Evolutionary conservation across 2,797 vertebrate genomes (phyloP).

Genomic region (Microctenopoma stevenorrisi): DNA sequence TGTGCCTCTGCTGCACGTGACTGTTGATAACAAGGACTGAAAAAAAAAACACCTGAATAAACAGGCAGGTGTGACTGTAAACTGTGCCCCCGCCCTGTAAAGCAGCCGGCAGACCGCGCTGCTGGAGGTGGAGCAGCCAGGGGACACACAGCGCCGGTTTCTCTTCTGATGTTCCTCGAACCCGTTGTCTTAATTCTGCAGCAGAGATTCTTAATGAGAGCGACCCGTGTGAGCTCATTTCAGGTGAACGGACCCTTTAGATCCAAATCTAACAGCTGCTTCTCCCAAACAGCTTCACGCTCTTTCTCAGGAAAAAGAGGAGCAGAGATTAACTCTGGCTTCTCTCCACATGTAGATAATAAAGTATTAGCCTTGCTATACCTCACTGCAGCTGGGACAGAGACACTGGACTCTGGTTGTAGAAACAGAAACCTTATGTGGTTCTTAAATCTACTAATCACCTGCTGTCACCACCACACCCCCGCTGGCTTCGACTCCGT

Average conservation of each 20-base stretch:
- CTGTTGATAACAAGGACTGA: slow-evolving; percentile 44
- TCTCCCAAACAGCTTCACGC: background rate
- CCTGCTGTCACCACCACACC: no score
- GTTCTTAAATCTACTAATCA: no score
- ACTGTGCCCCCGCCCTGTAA: background rate
- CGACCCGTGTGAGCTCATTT: background rate
- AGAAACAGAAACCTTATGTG: no score
- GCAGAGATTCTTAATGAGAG: no score
- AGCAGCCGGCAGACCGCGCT: background rate
- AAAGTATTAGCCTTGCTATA: background rate
- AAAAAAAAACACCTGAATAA: no score
- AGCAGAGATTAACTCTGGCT: background rate
- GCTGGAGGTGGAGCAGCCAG: slow-evolving; percentile 8
- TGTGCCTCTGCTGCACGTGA: slow-evolving; percentile 56
- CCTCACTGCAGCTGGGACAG: no score
- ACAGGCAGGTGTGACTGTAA: background rate
- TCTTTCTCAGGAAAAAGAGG: slow-evolving; percentile 35
- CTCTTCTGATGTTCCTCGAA: no score
- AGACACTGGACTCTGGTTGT: no score
- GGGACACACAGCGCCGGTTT: background rate
- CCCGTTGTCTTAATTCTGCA: no score
- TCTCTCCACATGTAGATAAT: background rate
- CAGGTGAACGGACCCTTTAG: no score
- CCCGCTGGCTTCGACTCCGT: no score
- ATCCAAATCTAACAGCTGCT: no score